phyloP scores from a whole-genome alignment of 2,113 vertebrate species.

The Ploceus nigricollis region DNA sequence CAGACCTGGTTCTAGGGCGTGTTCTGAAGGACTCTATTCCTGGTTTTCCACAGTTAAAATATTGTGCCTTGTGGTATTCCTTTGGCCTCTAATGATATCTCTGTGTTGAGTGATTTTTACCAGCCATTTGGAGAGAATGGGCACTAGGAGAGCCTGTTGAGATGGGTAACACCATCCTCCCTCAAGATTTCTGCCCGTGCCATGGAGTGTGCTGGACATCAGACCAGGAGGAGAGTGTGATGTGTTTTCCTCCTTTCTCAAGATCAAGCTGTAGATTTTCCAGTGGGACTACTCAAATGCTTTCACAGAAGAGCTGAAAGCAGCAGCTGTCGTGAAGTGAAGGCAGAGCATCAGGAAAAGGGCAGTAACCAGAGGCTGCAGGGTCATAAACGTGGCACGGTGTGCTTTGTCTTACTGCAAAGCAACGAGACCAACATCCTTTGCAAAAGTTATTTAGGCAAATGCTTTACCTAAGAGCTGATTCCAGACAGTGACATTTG shows the following conservation, averaged over 20 bases:
- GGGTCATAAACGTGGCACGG: neutral
- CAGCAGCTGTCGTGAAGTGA: neutral
- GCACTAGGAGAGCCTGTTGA: neutral
- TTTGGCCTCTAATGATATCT: neutral
- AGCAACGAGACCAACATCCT: neutral
- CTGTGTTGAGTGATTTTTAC: neutral
- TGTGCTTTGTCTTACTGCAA: neutral
- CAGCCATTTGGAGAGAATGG: neutral
- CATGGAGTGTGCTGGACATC: rapidly evolving
- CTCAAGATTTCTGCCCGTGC: neutral
- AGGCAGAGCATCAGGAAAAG: neutral
- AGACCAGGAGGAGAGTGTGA: rapidly evolving
- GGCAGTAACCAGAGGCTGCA: neutral
- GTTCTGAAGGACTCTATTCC: neutral
- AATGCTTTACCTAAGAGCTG: neutral
- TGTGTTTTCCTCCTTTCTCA: neutral
- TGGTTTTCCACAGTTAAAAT: neutral
- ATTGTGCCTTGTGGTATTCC: neutral
- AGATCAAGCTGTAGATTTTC: neutral
- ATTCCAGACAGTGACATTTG: neutral
- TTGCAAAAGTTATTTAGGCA: neutral
- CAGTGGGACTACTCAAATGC: neutral
- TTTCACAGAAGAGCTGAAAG: neutral
- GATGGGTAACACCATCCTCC: neutral
- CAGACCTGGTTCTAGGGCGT: neutral